Percentiles rank a stretch among this genome's conserved stretches.
Conservation (phyloP, 1,140 invertebrate genomes). For the Harlomillsia oculata region DNA sequence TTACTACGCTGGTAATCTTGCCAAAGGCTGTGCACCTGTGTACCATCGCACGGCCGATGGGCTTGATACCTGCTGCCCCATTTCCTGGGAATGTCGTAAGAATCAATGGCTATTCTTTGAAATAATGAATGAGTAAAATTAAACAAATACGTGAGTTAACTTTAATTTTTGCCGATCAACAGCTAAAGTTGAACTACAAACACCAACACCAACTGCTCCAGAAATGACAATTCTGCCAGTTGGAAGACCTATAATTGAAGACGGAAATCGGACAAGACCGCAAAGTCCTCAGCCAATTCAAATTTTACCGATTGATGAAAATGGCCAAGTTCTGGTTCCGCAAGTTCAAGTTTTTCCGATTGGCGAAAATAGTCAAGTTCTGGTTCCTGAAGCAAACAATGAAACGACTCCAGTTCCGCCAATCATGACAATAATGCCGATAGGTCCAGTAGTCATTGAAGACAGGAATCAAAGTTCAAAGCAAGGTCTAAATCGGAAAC, state of each 20-base stretch:
- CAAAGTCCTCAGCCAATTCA: too few species aligned
- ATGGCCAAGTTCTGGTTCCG: too few species aligned
- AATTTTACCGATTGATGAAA: too few species aligned
- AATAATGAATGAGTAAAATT: background rate
- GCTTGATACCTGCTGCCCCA: constrained; percentile 26
- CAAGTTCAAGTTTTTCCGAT: too few species aligned
- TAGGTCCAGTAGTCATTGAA: too few species aligned
- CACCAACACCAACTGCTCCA: background rate
- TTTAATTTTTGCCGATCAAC: constrained; percentile 14
- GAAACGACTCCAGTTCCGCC: background rate
- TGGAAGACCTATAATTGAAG: background rate
- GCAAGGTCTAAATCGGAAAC: too few species aligned
- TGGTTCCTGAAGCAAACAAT: too few species aligned
- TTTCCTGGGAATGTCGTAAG: constrained; percentile 35
- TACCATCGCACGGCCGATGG: constrained; percentile 19
- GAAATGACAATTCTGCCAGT: background rate
- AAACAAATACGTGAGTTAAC: background rate
- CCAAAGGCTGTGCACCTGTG: constrained; percentile 28
- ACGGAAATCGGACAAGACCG: background rate
- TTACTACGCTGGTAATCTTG: constrained; percentile 23
- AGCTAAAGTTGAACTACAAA: background rate
- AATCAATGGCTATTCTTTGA: background rate
- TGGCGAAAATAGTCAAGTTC: too few species aligned
- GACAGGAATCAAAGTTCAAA: too few species aligned
- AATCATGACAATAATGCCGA: background rate